Base-by-base conservation (phyloP, 2,113 vertebrate species). In the Amphiprion ocellaris region DNA sequence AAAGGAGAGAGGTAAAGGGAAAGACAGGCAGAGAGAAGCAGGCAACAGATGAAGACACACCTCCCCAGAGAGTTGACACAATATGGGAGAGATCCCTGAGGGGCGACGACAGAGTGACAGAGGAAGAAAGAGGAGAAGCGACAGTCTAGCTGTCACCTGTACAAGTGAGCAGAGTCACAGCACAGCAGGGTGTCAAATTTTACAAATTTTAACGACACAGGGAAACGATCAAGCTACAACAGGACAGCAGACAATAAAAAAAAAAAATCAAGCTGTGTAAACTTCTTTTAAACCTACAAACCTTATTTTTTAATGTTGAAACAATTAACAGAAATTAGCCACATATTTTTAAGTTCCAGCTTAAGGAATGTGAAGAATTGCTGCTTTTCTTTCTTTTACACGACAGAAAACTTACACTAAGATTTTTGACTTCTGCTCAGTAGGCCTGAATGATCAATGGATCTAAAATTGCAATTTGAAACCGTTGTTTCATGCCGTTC, bases 21-120 rank as follows among this genome's bases (percentile, higher is more conserved):
- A 19, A 68, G 66, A 44, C 4, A 15, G 14, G 39, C 39, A 28
- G 62, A 46, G 53, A 77, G 54, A 47, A 41, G 77, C 26, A 23
- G 63, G 55, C 56, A 89, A 79, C 81, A 90, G 86, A 84, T 88
- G 82, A 87, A 80, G 77, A 82, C 70, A 79, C 93, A 91, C 91
- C 92, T 72, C 85, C 58, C 77, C 26, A 5, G 81, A 86, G 83
- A 65, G 19, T 47, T 2, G 49, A 86, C 74, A 68, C 89, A 90
- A 90, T 83, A 85, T 87, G 90, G 85, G 77, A 52, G 75, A 65
- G 60, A 72, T 79, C 82, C 90, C 88, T 0, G 15, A 66, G 85
- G 82, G 87, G 19, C 41, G 21, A 10, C 68, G 65, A 69, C 11
- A 10, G 84, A 80, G 62, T 39, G 82, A 63, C 63, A 23, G 70